Evolutionary conservation across 2,113 vertebrate genomes (phyloP).

Genomic region (Tetrao urogallus): DNA sequence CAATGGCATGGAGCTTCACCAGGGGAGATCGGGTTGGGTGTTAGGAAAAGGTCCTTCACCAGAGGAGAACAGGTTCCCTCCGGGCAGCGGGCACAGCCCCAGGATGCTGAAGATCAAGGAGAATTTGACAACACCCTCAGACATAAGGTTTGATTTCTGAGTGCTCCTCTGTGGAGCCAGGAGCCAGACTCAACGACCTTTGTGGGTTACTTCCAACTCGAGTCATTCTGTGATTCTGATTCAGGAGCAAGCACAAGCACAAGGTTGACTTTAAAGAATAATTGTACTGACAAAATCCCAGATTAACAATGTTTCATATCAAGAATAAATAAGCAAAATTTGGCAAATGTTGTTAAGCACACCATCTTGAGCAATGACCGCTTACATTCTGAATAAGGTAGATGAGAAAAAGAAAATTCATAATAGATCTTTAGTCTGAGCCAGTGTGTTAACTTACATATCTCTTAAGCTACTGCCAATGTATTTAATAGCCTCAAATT

Average conservation of each 20-base stretch:
- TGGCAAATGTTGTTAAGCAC: neutral
- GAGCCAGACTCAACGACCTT: neutral
- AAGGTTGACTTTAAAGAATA: neutral
- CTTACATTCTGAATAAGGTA: neutral
- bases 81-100: neutral
- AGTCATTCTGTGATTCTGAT: neutral
- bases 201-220: neutral
- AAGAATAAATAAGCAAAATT: neutral
- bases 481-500: neutral
- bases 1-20: neutral
- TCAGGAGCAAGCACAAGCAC: neutral
- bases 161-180: neutral
- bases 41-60: neutral
- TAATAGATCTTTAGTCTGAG: neutral
- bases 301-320: neutral
- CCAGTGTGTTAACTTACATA: neutral
- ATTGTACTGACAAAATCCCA: neutral
- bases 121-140: neutral
- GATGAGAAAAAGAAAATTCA: neutral
- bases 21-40: neutral
- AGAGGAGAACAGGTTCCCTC: neutral
- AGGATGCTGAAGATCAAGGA: neutral
- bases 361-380: rapidly evolving
- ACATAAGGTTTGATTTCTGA: neutral
- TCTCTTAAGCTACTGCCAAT: neutral